Percentiles rank a stretch among this genome's conserved stretches.
phyloP scores from a whole-genome alignment of 2,113 vertebrate species.

The Stigmatopora argus region DNA sequence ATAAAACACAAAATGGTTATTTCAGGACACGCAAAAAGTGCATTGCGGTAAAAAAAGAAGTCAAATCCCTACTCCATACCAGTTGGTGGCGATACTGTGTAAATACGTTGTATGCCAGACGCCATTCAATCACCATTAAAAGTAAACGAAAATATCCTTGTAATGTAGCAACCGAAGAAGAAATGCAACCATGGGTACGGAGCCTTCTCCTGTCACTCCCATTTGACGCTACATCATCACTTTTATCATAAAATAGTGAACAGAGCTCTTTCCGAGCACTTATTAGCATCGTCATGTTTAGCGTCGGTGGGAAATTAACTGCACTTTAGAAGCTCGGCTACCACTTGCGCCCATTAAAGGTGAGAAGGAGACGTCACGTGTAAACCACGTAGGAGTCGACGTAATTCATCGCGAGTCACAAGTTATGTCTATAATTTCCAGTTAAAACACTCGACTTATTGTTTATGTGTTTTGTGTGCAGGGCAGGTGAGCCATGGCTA shows the following conservation, averaged over 20 bases:
- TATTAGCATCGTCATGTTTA: conserved; percentile 5
- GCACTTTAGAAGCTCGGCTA: background rate
- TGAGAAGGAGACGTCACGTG: background rate
- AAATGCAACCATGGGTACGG: background rate
- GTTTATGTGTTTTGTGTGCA: conserved; percentile 27
- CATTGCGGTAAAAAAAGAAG: no score
- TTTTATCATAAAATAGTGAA: background rate
- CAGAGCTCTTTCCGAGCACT: background rate
- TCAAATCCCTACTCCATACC: no score
- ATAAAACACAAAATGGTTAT: no score
- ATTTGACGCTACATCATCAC: background rate
- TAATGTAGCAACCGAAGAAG: conserved; percentile 29
- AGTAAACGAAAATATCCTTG: no score
- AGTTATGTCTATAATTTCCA: background rate
- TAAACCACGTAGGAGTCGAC: background rate
- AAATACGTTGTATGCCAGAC: background rate
- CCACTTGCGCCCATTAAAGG: background rate
- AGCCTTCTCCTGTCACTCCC: background rate
- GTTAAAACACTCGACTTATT: background rate
- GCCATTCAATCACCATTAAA: no score
- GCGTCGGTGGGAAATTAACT: background rate
- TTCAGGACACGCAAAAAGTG: no score
- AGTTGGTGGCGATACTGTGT: no score
- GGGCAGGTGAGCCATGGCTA: conserved; percentile 75
- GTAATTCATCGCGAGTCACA: background rate